These are phyloP conservation scores for Ageneiosus marmoratus DNA, from an alignment of 2,113 vertebrate genomes.

Conservation along the genomic window DNA sequence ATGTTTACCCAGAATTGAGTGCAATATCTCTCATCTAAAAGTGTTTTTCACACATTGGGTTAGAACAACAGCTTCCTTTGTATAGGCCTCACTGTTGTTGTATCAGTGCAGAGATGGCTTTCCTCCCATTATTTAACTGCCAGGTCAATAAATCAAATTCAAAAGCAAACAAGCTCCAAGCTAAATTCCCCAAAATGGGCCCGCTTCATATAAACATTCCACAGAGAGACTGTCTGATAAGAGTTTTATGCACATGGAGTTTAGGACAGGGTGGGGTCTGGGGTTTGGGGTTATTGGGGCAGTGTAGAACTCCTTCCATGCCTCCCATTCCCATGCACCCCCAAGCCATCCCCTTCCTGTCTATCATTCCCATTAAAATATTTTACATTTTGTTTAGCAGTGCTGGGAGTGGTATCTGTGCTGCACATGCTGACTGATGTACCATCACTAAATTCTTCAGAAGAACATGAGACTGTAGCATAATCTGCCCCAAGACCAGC, in stretches of 20 bases:
- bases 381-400: conserved; percentile 60
- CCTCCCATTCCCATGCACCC: conserved; percentile 6
- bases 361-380: conserved; percentile 55
- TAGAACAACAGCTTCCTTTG: conserved; percentile 32
- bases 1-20: neutral
- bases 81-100: conserved; percentile 32
- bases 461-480: conserved; percentile 15
- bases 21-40: neutral
- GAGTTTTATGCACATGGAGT: conserved; percentile 37
- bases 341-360: conserved; percentile 1
- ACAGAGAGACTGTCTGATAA: conserved; percentile 65
- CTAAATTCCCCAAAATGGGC: conserved; percentile 60
- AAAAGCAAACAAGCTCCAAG: conserved; percentile 66
- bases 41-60: conserved; percentile 23
- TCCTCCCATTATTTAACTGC: conserved; percentile 61
- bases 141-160: conserved; percentile 65
- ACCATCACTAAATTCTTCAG: conserved; percentile 26
- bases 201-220: conserved; percentile 72
- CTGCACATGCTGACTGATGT: conserved; percentile 8
- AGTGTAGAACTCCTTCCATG: conserved; percentile 9
- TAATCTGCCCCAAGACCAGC: neutral
- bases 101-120: conserved; percentile 48
- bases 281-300: neutral
- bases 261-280: conserved; percentile 9
- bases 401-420: conserved; percentile 8